Evolutionary conservation across 2,888 invertebrate genomes (phyloP), one percentile per base, ranked within the genome.

Genomic region (Lasioglossum oenotherae): DNA sequence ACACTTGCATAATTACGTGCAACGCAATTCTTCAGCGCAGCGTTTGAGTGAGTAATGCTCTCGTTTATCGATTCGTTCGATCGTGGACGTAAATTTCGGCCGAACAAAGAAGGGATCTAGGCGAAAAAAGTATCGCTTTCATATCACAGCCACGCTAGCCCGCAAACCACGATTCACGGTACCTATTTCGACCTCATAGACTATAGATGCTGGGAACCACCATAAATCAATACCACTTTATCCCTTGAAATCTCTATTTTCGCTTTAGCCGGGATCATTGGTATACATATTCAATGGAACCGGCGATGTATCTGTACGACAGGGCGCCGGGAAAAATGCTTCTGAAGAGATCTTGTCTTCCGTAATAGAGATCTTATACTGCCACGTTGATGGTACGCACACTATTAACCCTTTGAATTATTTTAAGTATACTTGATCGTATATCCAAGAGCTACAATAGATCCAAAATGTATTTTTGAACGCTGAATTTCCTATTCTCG

Each of bases 191-290:
- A 6, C 19, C 86, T 82, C 79, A 82, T 82, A 86, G 87, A 87
- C 81, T 77, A 87, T 82, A 86, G 87, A 87, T 79, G 84, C 86
- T 41, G 85, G 74, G 71, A 78, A 81, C 88, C 78, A 84, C 88
- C 81, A 84, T 88, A 88, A 88, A 88, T 88, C 88, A 87, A 88
- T 88, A 88, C 78, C 85, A 78, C 77, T 85, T 88, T 86, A 88
- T 88, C 88, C 85, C 77, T 46, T 49, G 78, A 81, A 88, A 88
- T 88, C 88, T 88, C 88, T 82, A 84, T 88, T 88, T 88, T 88
- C 85, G 83, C 71, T 88, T 88, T 79, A 84, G 72, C 83, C n/a
- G 57, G 78, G 85, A 88, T 88, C 78, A 53, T 79, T 72, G 44
- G 60, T 80, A 82, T 88, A 82, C 82, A 87, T 88, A 87, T 87